A percentile compares a stretch with the other conserved stretches of the same genome.
phyloP scores from a whole-genome alignment of 2,113 vertebrate genomes.

The Glareola pratincola region DNA sequence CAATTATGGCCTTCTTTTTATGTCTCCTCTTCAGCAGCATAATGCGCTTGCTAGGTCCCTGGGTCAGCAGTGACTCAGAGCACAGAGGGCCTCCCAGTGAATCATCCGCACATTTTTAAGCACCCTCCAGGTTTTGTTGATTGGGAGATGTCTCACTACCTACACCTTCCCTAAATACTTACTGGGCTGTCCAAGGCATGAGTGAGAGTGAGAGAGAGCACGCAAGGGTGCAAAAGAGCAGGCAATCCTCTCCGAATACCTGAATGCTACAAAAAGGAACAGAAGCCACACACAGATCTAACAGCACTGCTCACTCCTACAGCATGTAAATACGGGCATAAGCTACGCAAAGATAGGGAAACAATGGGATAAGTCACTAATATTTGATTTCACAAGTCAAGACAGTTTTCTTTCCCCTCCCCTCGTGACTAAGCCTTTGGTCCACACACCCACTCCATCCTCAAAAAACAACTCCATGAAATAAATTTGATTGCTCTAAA shows the following conservation, averaged over 20 bases:
- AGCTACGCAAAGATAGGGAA: neutral
- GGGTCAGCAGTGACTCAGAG: slow-evolving; percentile 50
- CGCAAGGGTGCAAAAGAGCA: neutral
- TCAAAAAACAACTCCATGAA: slow-evolving; percentile 28
- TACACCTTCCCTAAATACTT: slow-evolving; percentile 40
- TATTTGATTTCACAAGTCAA: slow-evolving; percentile 36
- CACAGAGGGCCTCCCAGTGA: slow-evolving; percentile 26
- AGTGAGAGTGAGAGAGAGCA: neutral
- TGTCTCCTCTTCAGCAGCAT: neutral
- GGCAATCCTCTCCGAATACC: neutral
- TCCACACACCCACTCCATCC: slow-evolving; percentile 55
- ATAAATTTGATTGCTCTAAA: slow-evolving; percentile 46
- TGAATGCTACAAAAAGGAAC: neutral
- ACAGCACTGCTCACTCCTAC: neutral
- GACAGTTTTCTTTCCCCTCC: slow-evolving; percentile 23
- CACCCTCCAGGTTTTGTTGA: slow-evolving; percentile 18
- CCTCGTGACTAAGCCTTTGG: slow-evolving; percentile 45
- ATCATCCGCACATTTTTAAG: neutral
- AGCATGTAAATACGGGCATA: accelerated
- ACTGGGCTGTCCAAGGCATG: neutral
- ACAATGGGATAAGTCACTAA: slow-evolving; percentile 25
- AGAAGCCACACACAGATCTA: neutral
- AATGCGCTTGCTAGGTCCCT: neutral
- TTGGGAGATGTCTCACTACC: slow-evolving; percentile 40
- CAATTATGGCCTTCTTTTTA: slow-evolving; percentile 24